phyloP scores from a whole-genome alignment of 2,113 vertebrate genomes.

The Circaetus cinerascens region DNA sequence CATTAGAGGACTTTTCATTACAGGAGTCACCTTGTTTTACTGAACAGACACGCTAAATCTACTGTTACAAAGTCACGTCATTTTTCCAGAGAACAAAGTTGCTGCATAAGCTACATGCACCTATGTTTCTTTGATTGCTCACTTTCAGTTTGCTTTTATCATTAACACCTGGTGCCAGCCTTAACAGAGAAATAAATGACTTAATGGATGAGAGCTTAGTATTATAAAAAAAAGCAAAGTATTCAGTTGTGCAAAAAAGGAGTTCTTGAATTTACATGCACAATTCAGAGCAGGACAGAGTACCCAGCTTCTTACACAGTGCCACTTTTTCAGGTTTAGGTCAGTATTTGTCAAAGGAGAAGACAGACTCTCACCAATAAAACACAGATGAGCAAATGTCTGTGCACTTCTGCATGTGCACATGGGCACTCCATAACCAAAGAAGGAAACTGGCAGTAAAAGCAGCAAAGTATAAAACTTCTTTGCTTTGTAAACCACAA shows the following conservation, averaged over 20 bases:
- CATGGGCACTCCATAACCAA: neutral
- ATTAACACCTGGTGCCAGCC: neutral
- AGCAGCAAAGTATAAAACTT: neutral
- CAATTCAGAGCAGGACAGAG: neutral
- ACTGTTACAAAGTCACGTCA: neutral
- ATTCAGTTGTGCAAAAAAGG: neutral
- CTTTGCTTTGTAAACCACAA: neutral
- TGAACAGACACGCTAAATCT: neutral
- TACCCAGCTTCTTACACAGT: neutral
- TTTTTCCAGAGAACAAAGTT: neutral
- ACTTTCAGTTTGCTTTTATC: neutral
- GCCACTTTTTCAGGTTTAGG: neutral
- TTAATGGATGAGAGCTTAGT: neutral
- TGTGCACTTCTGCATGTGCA: neutral
- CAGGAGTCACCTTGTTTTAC: neutral
- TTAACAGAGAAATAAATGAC: neutral
- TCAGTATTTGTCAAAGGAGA: neutral
- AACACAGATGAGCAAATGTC: neutral
- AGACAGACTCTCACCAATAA: neutral
- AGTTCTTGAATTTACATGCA: neutral
- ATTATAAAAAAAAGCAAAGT: neutral
- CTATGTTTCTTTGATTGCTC: neutral
- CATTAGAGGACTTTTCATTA: neutral
- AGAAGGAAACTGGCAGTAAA: neutral
- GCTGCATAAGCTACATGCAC: neutral